A percentile compares a stretch with the other conserved stretches of the same genome.
Evolutionary conservation across 2,113 vertebrate species (phyloP).

Genomic region (Toxotes jaculatrix): DNA sequence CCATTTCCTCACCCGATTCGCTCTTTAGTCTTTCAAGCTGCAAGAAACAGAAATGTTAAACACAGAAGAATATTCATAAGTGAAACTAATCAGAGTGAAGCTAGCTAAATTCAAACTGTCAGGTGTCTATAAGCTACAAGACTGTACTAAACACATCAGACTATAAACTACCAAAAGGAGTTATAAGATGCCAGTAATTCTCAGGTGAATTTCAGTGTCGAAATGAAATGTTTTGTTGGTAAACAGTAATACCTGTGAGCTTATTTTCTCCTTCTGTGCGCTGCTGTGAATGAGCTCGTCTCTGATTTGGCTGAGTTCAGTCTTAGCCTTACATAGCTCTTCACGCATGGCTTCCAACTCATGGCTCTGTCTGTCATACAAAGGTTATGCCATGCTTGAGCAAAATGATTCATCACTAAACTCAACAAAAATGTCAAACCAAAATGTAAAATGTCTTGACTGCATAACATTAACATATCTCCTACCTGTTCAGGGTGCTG

Average conservation of each 20-base stretch:
- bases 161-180: conserved; percentile 8
- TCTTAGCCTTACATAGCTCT: conserved; percentile 68
- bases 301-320: conserved; percentile 69
- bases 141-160: conserved; percentile 22
- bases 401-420: not conserved
- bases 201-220: conserved; percentile 26
- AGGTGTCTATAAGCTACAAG: not conserved
- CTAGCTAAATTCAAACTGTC: not conserved
- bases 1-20: conserved; percentile 70
- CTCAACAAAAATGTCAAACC: not conserved
- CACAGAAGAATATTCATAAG: not conserved
- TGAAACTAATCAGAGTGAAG: conserved; percentile 4
- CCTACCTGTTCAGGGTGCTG: conserved; percentile 75
- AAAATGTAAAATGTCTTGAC: not conserved
- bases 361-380: conserved; percentile 69
- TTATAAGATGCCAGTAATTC: conserved; percentile 32
- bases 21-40: conserved; percentile 71
- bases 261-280: conserved; percentile 66
- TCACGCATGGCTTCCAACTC: conserved; percentile 73
- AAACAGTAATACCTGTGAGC: conserved; percentile 74
- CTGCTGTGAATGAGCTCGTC: conserved; percentile 63
- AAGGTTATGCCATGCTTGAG: conserved; percentile 21
- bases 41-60: conserved; percentile 28
- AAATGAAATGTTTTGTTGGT: conserved; percentile 64
- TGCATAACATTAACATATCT: not conserved